These are phyloP conservation scores for Brachypodius melanocephalos DNA, from an alignment of 2,113 vertebrate species.

Conservation along the genomic window DNA sequence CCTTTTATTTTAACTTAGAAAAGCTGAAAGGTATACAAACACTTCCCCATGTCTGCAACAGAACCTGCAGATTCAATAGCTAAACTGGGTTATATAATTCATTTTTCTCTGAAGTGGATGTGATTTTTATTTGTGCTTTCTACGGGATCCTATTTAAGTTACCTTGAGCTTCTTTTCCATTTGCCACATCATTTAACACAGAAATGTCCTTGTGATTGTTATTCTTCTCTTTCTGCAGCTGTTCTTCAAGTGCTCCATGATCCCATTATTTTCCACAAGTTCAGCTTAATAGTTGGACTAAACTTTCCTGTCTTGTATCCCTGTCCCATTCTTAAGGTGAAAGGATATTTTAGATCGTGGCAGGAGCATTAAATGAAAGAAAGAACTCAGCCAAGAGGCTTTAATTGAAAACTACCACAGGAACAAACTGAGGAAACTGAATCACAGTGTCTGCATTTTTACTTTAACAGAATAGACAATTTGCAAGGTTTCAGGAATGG, in stretches of 20 bases:
- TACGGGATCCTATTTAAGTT: neutral
- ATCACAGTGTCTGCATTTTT: neutral
- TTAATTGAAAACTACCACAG: neutral
- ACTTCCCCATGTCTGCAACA: neutral
- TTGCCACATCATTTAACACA: neutral
- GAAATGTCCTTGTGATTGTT: neutral
- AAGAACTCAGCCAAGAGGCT: neutral
- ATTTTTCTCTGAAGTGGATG: neutral
- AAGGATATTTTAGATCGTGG: neutral
- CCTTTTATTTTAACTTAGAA: neutral
- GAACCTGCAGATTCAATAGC: neutral
- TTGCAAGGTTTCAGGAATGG: neutral
- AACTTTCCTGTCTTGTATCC: neutral
- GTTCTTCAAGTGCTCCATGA: neutral
- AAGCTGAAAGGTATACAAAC: neutral
- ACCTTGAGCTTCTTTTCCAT: neutral
- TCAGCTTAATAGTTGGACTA: neutral
- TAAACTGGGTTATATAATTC: neutral
- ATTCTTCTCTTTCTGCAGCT: neutral
- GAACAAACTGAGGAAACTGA: neutral
- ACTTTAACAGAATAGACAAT: neutral
- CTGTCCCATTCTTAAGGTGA: neutral
- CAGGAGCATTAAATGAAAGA: neutral
- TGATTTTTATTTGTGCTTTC: neutral
- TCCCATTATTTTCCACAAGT: neutral